Evolutionary conservation across 2,113 vertebrate genomes (phyloP).

Genomic region (Myrmophylax atrothorax): DNA sequence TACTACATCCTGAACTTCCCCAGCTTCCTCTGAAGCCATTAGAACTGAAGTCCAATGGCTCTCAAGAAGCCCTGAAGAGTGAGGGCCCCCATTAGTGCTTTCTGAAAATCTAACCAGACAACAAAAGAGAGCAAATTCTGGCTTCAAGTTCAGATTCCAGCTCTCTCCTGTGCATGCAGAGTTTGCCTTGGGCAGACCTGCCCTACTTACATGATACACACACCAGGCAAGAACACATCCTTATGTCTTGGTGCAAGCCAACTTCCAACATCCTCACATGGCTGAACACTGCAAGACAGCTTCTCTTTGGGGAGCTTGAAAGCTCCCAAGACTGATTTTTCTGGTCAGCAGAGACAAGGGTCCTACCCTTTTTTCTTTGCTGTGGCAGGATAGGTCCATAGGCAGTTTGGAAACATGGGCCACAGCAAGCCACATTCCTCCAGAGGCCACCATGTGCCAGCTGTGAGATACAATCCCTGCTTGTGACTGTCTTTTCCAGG

Average conservation of each 20-base stretch:
- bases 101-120: not conserved
- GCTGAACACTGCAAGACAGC: not conserved
- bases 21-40: not conserved
- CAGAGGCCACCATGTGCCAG: not conserved
- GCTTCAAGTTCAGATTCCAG: not conserved
- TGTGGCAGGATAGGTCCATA: not conserved
- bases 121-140: not conserved
- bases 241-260: rapidly evolving
- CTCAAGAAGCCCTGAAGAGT: not conserved
- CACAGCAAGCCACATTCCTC: not conserved
- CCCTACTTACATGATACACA: not conserved
- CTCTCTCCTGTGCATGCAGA: not conserved
- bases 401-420: not conserved
- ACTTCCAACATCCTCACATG: not conserved
- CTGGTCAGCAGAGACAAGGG: not conserved
- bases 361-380: not conserved
- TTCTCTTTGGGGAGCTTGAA: not conserved
- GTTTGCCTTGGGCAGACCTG: not conserved
- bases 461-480: not conserved
- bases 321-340: not conserved
- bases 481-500: not conserved
- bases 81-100: not conserved
- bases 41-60: not conserved
- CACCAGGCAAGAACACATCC: not conserved
- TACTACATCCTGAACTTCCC: not conserved